Conservation (phyloP, 2,888 invertebrate species). For the Bellardia pandia region DNA sequence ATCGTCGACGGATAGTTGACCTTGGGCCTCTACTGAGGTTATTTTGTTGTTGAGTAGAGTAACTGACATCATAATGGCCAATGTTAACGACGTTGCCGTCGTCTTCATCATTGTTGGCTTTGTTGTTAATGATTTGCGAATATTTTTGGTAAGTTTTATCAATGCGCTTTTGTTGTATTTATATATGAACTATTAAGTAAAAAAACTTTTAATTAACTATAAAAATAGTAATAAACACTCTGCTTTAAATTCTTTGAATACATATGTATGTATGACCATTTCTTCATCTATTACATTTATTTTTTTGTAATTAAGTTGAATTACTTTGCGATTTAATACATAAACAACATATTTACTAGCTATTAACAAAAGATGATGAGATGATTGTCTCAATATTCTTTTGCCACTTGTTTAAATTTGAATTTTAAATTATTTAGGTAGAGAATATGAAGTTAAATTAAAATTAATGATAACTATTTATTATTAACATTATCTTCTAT, state of each 20-base stretch:
- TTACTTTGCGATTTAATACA: neutral
- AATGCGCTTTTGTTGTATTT: slow-evolving; percentile 25
- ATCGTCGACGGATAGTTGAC: slow-evolving; percentile 79
- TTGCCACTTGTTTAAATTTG: too few species aligned
- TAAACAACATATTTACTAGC: neutral
- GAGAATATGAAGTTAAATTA: too few species aligned
- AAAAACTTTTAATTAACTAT: slow-evolving; percentile 8
- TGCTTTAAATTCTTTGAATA: neutral
- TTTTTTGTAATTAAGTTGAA: neutral
- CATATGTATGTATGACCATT: too few species aligned
- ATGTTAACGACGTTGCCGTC: neutral
- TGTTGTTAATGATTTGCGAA: slow-evolving; percentile 28
- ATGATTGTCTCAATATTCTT: too few species aligned
- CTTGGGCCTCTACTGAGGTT: slow-evolving; percentile 70
- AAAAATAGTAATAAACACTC: neutral
- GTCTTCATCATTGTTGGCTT: neutral
- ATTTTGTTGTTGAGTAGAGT: slow-evolving; percentile 39
- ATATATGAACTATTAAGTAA: slow-evolving; percentile 25
- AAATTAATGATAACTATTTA: too few species aligned
- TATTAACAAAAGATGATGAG: too few species aligned
- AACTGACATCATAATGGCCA: slow-evolving; percentile 49
- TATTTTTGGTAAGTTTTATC: slow-evolving; percentile 36
- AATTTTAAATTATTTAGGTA: too few species aligned
- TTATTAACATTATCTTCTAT: too few species aligned
- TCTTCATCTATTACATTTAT: neutral